A percentile compares a stretch with the other conserved stretches of the same genome.
phyloP scores from a whole-genome alignment of 2,113 vertebrate species.

The Epinephelus fuscoguttatus region DNA sequence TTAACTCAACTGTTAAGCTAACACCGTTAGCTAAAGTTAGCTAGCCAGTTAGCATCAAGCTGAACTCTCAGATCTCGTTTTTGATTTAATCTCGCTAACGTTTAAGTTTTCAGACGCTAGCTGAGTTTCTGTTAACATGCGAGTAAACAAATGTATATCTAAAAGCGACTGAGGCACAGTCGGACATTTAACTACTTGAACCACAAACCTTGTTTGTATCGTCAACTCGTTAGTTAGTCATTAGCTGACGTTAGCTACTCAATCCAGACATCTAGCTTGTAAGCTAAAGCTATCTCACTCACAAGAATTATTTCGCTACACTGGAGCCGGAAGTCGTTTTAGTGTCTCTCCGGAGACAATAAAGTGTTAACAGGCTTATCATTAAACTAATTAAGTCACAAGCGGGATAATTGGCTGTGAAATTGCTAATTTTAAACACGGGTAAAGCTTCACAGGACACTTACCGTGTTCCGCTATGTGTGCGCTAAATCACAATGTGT shows the following conservation, averaged over 20 bases:
- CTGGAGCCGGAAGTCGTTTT: not conserved
- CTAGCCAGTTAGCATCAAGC: slow-evolving; percentile 52
- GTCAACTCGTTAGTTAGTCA: slow-evolving; percentile 44
- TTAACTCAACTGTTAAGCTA: slow-evolving; percentile 18
- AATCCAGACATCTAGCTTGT: slow-evolving; percentile 42
- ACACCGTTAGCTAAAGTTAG: slow-evolving; percentile 50
- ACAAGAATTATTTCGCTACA: not conserved
- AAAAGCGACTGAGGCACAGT: not conserved
- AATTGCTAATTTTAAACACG: not conserved
- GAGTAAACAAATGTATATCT: fast-evolving
- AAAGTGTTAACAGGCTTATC: not conserved
- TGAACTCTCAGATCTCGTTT: slow-evolving; percentile 36
- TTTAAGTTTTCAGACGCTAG: not conserved
- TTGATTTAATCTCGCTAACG: not conserved
- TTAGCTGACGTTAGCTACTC: slow-evolving; percentile 66
- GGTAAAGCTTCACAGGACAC: slow-evolving; percentile 25
- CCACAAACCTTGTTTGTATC: not conserved
- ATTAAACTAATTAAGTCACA: not conserved
- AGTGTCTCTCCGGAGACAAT: not conserved
- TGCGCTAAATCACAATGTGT: slow-evolving; percentile 53
- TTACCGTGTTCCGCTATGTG: slow-evolving; percentile 75
- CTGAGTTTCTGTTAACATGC: not conserved
- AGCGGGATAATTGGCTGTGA: not conserved
- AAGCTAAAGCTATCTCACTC: slow-evolving; percentile 53
- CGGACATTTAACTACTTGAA: not conserved